Evolutionary conservation across 2,797 vertebrate species (phyloP).

Genomic region (Cygnus olor): DNA sequence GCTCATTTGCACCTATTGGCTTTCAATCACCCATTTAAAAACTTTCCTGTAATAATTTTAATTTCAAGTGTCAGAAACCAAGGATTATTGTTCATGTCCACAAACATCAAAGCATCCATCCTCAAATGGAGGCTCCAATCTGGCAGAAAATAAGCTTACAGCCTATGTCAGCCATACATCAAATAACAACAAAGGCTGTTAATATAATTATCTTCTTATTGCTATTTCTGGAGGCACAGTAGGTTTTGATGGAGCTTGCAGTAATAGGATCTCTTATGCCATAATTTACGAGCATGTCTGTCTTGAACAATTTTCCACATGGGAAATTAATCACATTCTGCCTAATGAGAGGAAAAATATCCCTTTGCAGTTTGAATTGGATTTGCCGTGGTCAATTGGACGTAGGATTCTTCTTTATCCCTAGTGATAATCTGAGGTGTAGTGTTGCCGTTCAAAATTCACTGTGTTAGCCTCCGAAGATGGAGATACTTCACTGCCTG

Average conservation of each 20-base stretch:
- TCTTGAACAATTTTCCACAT: conserved; percentile 71
- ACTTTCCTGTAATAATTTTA: neutral
- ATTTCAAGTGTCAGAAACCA: neutral
- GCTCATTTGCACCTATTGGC: neutral
- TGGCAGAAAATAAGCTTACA: conserved; percentile 40
- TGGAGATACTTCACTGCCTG: neutral
- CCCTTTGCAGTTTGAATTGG: conserved; percentile 62
- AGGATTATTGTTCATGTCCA: neutral
- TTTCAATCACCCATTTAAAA: neutral
- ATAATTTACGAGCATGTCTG: conserved; percentile 60
- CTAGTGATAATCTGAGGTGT: neutral
- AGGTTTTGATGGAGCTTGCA: conserved; percentile 49
- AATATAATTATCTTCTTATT: conserved; percentile 73
- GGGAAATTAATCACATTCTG: conserved; percentile 72
- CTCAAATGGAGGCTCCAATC: conserved; percentile 2
- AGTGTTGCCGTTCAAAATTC: neutral
- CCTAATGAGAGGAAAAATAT: conserved; percentile 60
- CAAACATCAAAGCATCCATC: conserved; percentile 7
- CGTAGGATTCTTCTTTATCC: conserved; percentile 16
- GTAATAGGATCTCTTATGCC: conserved; percentile 72
- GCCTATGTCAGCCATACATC: conserved; percentile 41
- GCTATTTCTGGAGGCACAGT: conserved; percentile 63
- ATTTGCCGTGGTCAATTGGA: conserved; percentile 63
- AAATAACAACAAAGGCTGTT: conserved; percentile 61
- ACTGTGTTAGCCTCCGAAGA: neutral